These are phyloP conservation scores for Cantharis flavilabris DNA, from an alignment of 2,888 invertebrate species.

Conservation along the genomic window DNA sequence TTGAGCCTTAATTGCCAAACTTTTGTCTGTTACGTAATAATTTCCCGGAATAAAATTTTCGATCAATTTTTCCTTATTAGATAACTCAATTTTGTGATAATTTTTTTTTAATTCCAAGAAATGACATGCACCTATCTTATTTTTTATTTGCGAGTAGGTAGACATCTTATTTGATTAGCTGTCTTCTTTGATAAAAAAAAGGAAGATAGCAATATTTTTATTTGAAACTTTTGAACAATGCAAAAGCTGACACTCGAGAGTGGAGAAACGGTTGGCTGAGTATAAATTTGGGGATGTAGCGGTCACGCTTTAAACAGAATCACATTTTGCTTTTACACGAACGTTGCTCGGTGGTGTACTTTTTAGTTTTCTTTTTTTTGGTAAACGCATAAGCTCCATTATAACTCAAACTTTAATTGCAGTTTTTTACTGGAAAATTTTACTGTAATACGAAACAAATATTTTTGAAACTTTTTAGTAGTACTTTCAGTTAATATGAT, in stretches of 20 bases:
- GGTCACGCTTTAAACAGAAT: conserved; percentile 19
- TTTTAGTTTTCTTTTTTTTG: background rate
- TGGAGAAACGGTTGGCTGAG: background rate
- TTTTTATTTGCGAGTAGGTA: background rate
- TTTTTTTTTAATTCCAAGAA: background rate
- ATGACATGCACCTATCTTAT: background rate
- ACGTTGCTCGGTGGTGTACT: conserved; percentile 7
- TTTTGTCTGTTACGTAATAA: background rate
- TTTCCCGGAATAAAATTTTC: background rate
- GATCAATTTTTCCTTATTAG: background rate
- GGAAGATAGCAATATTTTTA: background rate
- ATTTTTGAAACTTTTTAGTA: background rate
- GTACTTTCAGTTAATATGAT: background rate
- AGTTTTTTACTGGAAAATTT: background rate
- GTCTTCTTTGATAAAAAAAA: background rate
- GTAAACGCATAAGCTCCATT: background rate
- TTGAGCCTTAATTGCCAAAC: background rate
- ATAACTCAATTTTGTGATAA: background rate
- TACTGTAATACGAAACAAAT: background rate
- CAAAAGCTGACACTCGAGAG: background rate
- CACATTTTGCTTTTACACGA: conserved; percentile 21
- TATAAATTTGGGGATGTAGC: conserved; percentile 16
- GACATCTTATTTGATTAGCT: background rate
- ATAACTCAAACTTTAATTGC: background rate
- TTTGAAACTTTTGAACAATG: background rate